phyloP scores from a whole-genome alignment of 1,140 invertebrate species.

The Marisa cornuarietis region DNA sequence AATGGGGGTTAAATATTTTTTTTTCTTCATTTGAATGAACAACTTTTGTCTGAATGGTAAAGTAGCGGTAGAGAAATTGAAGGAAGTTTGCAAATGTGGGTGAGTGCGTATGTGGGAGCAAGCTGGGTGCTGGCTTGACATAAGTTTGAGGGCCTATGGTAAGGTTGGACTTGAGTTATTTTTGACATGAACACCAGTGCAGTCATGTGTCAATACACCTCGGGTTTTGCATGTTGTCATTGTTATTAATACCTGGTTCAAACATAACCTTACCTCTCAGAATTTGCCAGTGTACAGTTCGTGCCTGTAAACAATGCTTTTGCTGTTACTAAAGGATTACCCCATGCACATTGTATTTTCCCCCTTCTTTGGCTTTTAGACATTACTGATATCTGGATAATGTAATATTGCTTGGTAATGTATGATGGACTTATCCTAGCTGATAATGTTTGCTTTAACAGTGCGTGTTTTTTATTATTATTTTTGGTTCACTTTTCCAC shows the following conservation, averaged over 20 bases:
- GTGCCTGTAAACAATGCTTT: neutral
- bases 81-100: conserved; percentile 1
- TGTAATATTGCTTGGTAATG: conserved; percentile 17
- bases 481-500: conserved; percentile 10
- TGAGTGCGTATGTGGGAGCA: neutral
- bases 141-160: neutral
- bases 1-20: conserved; percentile 12
- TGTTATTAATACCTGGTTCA: conserved; percentile 9
- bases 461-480: conserved; percentile 4
- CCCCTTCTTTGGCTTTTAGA: conserved; percentile 7
- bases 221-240: conserved; percentile 5
- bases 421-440: conserved; percentile 18
- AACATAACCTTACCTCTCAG: conserved; percentile 4
- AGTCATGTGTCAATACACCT: conserved; percentile 8
- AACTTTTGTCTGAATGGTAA: neutral
- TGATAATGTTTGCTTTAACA: conserved; percentile 15
- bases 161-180: neutral
- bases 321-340: neutral
- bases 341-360: conserved; percentile 11
- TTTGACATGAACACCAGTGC: neutral
- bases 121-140: conserved; percentile 20
- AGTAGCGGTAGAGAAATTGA: neutral
- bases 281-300: conserved; percentile 8
- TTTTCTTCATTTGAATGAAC: conserved; percentile 13
- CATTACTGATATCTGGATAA: conserved; percentile 10